Evolutionary conservation across 2,888 invertebrate species (phyloP).

Genomic region (Clivina fossor): DNA sequence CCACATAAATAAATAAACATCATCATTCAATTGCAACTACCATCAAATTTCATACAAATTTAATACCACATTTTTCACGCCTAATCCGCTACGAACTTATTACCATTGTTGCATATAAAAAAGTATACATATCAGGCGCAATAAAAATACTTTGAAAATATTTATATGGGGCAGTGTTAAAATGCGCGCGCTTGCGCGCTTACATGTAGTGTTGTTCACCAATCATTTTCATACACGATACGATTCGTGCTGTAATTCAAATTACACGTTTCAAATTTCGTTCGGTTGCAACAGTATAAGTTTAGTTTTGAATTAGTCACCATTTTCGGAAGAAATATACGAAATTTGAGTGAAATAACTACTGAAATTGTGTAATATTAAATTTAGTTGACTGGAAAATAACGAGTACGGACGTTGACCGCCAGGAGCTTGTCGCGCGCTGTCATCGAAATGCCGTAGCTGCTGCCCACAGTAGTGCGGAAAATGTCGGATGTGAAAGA

Average conservation of each 20-base stretch:
- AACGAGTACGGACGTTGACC: slow-evolving; percentile 10
- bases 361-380: slow-evolving; percentile 13
- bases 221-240: slow-evolving; percentile 19
- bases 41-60: background rate
- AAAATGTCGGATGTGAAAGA: slow-evolving; percentile 32
- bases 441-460: slow-evolving; percentile 20
- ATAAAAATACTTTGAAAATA: slow-evolving; percentile 1
- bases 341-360: slow-evolving; percentile 2
- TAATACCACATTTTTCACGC: background rate
- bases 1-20: background rate
- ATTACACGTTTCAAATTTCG: slow-evolving; percentile 1
- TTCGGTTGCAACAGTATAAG: too few relatives aligned
- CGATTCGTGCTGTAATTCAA: slow-evolving; percentile 13
- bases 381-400: slow-evolving; percentile 10
- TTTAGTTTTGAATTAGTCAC: too few relatives aligned
- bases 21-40: background rate
- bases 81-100: background rate
- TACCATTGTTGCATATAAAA: background rate
- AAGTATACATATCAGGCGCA: background rate
- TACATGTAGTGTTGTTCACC: slow-evolving; percentile 10
- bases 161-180: background rate
- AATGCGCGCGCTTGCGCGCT: slow-evolving; percentile 14
- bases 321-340: background rate
- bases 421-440: slow-evolving; percentile 19
- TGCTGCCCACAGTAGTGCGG: slow-evolving; percentile 24